Evolutionary conservation across 2,888 invertebrate species (phyloP).

Genomic region (Epistrophe eligans): DNA sequence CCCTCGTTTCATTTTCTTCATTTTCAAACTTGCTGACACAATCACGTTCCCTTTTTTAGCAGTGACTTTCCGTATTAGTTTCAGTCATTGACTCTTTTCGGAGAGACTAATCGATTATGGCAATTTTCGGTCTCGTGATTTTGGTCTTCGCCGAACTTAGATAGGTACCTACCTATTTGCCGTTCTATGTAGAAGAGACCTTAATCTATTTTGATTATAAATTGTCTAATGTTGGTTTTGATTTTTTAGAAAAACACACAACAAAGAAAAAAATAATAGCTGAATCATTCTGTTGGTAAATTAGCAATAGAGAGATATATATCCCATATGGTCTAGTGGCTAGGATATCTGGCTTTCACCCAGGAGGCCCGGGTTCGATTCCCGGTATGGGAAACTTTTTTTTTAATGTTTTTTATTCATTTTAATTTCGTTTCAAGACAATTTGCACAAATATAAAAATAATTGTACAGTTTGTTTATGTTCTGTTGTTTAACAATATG

Average conservation of each 20-base stretch:
- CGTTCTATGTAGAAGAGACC: constrained; percentile 4
- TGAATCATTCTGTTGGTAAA: background rate
- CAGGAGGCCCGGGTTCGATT: constrained; percentile 76
- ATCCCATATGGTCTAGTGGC: constrained; percentile 76
- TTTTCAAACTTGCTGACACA: constrained; percentile 26
- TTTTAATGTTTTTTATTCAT: background rate
- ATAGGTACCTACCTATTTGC: background rate
- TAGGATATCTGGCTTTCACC: constrained; percentile 76
- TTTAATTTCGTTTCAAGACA: background rate
- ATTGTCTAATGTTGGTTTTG: background rate
- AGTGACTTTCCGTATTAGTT: constrained; percentile 55
- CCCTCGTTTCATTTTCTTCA: constrained; percentile 44
- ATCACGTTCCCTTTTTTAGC: constrained; percentile 40
- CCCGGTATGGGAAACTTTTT: constrained; percentile 70
- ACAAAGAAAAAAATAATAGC: background rate
- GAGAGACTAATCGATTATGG: constrained; percentile 69
- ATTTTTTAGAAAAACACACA: background rate
- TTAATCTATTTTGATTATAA: constrained; percentile 36
- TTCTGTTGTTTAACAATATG: background rate
- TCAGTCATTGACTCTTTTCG: constrained; percentile 55
- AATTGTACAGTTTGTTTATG: background rate
- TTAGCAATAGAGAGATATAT: background rate
- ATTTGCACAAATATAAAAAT: background rate
- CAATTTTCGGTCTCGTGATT: constrained; percentile 51
- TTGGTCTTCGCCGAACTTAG: constrained; percentile 5